A percentile compares a stretch with the other conserved stretches of the same genome.
These are phyloP conservation scores for Microtus oregoni DNA, from an alignment of 2,113 vertebrate species.

Conservation along the genomic window DNA sequence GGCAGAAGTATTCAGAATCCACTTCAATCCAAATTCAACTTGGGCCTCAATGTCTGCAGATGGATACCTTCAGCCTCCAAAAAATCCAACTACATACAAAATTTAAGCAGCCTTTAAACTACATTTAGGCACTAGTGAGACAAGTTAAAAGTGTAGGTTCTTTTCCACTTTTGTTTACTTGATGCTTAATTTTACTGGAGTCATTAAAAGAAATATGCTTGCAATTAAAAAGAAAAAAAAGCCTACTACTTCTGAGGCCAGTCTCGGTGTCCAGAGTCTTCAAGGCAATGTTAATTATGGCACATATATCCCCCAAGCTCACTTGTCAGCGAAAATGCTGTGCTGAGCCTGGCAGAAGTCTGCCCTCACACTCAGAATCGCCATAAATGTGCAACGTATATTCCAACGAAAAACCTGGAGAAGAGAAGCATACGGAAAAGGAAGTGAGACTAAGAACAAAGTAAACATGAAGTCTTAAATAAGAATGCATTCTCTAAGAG, in stretches of 20 bases:
- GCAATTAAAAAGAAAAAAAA: conserved; percentile 85
- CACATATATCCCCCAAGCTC: conserved; percentile 89
- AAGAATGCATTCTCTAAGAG: conserved; percentile 41
- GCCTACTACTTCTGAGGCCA: conserved; percentile 88
- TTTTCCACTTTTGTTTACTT: conserved; percentile 84
- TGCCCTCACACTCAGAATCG: conserved; percentile 97
- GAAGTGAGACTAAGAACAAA: conserved; percentile 43
- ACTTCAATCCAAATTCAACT: conserved; percentile 83
- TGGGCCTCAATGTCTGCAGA: conserved; percentile 83
- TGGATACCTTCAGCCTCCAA: conserved; percentile 84
- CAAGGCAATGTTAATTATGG: conserved; percentile 85
- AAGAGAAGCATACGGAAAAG: conserved; percentile 71
- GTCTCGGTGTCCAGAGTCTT: conserved; percentile 81
- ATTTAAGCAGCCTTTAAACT: conserved; percentile 85
- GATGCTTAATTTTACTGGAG: conserved; percentile 86
- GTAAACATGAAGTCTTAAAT: conserved; percentile 56
- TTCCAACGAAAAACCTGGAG: conserved; percentile 94
- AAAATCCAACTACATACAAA: conserved; percentile 80
- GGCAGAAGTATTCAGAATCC: conserved; percentile 83
- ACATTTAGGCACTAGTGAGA: conserved; percentile 91
- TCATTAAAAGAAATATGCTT: conserved; percentile 85
- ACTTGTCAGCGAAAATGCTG: conserved; percentile 97
- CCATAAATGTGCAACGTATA: conserved; percentile 98
- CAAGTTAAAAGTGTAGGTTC: conserved; percentile 82
- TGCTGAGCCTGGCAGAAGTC: conserved; percentile 99